A percentile compares a stretch with the other conserved stretches of the same genome.
phyloP scores from a whole-genome alignment of 2,888 invertebrate species.

The Orchesellides sinensis region DNA sequence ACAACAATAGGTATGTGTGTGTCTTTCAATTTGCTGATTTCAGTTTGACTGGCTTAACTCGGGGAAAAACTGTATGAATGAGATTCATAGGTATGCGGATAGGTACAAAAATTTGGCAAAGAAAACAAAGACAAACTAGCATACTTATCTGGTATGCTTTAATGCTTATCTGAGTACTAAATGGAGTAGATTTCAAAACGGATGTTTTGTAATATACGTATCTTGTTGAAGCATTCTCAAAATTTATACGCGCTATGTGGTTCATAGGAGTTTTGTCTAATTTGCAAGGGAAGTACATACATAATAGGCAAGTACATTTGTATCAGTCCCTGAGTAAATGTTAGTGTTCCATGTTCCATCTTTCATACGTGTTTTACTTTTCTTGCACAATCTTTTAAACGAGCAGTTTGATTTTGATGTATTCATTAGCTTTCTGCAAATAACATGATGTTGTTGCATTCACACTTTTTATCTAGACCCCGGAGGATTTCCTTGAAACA shows the following conservation, averaged over 20 bases:
- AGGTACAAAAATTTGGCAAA: conserved; percentile 38
- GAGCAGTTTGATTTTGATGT: no score
- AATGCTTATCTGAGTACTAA: conserved; percentile 35
- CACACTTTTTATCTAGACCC: conserved; percentile 11
- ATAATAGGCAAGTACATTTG: no score
- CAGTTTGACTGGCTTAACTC: neutral
- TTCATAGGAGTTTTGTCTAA: neutral
- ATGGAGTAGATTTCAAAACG: conserved; percentile 13
- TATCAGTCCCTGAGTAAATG: no score
- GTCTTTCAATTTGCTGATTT: neutral
- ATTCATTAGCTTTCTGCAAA: no score
- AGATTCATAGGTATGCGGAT: no score
- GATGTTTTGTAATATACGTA: no score
- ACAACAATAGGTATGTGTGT: neutral
- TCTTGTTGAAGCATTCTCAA: no score
- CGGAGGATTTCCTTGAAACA: conserved; percentile 25
- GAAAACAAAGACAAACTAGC: neutral
- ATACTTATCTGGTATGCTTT: conserved; percentile 10
- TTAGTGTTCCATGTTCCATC: no score
- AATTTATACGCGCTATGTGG: no score
- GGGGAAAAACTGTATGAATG: conserved; percentile 14
- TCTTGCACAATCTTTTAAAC: no score
- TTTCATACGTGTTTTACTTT: no score
- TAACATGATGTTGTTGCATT: no score
- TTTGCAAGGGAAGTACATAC: neutral